Base-by-base conservation (phyloP, 2,888 invertebrate species). In the Luffia ferchaultella region DNA sequence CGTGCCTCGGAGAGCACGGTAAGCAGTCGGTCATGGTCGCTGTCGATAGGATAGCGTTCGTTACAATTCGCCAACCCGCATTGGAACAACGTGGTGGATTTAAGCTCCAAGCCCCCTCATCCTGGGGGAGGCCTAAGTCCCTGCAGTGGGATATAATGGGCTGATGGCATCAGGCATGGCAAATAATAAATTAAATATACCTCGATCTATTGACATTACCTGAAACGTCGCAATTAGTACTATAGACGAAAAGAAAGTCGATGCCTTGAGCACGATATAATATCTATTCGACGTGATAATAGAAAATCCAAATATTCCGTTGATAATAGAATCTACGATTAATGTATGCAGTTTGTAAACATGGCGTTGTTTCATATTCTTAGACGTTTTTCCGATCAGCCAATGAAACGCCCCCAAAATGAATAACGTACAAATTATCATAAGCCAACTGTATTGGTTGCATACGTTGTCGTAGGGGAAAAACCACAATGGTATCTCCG, bases 181-280 rank as follows among this genome's bases (percentile, higher is more conserved):
- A n/a, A n/a, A n/a, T n/a, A n/a, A n/a, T n/a, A n/a, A n/a, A n/a
- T n/a, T n/a, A n/a, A n/a, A n/a, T n/a, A n/a, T n/a, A n/a, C n/a
- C n/a, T n/a, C n/a, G n/a, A n/a, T n/a, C n/a, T n/a, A n/a, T n/a
- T n/a, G n/a, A n/a, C n/a, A n/a, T n/a, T n/a, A 70, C 73, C 60
- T 72, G 73, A 58, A 66, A 71, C 2, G 59, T 30, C 16, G 69
- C 62, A 9, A 60, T 42, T 18, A 71, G 54, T 12, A 67, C 58
- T 2, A 73, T 54, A 0, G 73, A 71, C 30, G 54, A 52, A 18
- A 61, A 48, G 12, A 74, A 57, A 43, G 67, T 67, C 9, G 59
- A 46, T 5, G 59, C 61, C 50, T 61, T 63, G 12, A 70, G 51
- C 30, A 67, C 46, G 12, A 60, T 55, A 47, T 57, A 56, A 16